Percentiles rank a stretch among this genome's conserved stretches.
These are phyloP conservation scores for Chromobotia macracanthus DNA, from an alignment of 2,797 vertebrate species.

Conservation along the genomic window DNA sequence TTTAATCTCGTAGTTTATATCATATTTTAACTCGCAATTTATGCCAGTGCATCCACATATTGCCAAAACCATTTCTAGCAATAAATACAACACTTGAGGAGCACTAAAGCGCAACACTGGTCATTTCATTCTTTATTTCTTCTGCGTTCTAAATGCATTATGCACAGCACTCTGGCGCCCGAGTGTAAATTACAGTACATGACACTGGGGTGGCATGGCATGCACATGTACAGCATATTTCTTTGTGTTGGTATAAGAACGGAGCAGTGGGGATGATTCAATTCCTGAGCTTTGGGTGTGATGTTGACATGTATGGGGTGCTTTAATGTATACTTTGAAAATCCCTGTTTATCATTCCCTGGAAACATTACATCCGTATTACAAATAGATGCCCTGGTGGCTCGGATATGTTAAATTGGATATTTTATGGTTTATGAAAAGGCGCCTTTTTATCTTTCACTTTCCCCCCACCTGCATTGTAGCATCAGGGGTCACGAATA, in stretches of 20 bases:
- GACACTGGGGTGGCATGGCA: constrained; percentile 66
- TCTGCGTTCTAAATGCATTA: not conserved
- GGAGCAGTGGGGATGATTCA: constrained; percentile 61
- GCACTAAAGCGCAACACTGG: not conserved
- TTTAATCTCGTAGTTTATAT: not conserved
- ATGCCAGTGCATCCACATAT: not conserved
- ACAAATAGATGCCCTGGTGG: constrained; percentile 73
- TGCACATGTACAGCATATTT: constrained; percentile 68
- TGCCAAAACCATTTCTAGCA: not conserved
- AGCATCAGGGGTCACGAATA: constrained; percentile 41
- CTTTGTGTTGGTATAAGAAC: constrained; percentile 61
- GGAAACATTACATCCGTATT: constrained; percentile 71
- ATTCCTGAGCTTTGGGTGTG: constrained; percentile 65
- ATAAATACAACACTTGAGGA: not conserved
- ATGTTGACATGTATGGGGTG: constrained; percentile 71
- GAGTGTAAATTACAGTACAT: constrained; percentile 71
- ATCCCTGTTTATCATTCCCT: constrained; percentile 77
- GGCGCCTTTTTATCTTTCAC: constrained; percentile 69
- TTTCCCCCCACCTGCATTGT: constrained; percentile 72
- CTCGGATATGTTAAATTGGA: constrained; percentile 81
- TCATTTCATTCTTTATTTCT: not conserved
- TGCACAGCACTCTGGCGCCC: constrained; percentile 43
- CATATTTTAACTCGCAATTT: not conserved
- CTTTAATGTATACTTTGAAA: constrained; percentile 73
- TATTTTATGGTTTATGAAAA: constrained; percentile 79